A percentile compares a stretch with the other conserved stretches of the same genome.
These are phyloP conservation scores for Antheraea assamensis DNA, from an alignment of 2,888 invertebrate species.

Conservation along the genomic window DNA sequence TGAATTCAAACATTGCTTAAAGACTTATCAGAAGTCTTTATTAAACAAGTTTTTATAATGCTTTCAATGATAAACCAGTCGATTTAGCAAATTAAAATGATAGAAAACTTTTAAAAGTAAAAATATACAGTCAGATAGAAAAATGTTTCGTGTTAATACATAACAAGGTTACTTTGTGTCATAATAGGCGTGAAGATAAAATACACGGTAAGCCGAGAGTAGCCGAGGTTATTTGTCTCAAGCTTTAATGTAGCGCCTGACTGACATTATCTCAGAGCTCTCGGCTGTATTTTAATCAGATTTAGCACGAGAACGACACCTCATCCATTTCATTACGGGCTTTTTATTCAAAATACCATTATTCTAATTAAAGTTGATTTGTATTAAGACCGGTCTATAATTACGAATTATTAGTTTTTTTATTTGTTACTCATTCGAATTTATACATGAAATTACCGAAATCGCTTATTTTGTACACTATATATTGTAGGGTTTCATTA, in stretches of 20 bases:
- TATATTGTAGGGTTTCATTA: too few species aligned
- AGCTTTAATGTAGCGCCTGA: slow-evolving; percentile 36
- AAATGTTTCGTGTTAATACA: neutral
- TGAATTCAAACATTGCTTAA: neutral
- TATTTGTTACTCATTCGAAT: neutral
- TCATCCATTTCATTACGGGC: slow-evolving; percentile 13
- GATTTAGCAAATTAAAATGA: neutral
- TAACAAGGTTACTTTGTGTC: slow-evolving; percentile 1
- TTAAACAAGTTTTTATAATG: neutral
- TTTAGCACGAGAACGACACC: slow-evolving; percentile 35
- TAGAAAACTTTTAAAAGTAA: neutral
- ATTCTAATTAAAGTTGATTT: slow-evolving; percentile 1
- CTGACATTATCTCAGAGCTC: slow-evolving; percentile 36
- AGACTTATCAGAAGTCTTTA: neutral
- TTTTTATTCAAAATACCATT: slow-evolving; percentile 11
- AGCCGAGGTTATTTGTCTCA: slow-evolving; percentile 36
- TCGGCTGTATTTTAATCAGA: slow-evolving; percentile 37
- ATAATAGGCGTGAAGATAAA: slow-evolving; percentile 12
- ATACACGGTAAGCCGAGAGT: slow-evolving; percentile 29
- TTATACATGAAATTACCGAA: too few species aligned
- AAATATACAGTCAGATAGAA: neutral
- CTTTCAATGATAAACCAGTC: neutral
- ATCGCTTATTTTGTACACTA: too few species aligned
- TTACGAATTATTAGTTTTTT: neutral
- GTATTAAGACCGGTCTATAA: neutral